A percentile compares a stretch with the other conserved stretches of the same genome.
phyloP scores from a whole-genome alignment of 2,888 invertebrate species.

The Cacoxenus indagator region DNA sequence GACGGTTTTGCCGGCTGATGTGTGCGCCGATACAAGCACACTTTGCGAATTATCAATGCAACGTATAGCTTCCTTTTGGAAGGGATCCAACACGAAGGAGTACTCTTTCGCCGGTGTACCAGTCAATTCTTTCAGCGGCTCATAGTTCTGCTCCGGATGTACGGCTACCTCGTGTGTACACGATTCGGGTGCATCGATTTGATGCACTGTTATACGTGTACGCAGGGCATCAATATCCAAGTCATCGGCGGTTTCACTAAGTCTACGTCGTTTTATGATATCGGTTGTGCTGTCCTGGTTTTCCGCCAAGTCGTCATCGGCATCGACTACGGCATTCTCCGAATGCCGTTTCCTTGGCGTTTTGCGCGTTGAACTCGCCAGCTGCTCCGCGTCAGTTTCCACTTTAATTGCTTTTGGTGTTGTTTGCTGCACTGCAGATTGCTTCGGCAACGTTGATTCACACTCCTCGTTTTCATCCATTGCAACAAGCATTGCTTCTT shows the following conservation, averaged over 20 bases:
- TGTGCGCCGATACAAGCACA: constrained; percentile 98
- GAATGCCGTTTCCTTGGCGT: constrained; percentile 32
- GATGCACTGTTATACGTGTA: constrained; percentile 88
- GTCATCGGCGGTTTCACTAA: constrained; percentile 5
- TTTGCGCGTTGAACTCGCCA: background rate
- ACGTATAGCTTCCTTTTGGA: constrained; percentile 95
- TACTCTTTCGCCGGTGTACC: constrained; percentile 91
- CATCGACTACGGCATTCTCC: constrained; percentile 21
- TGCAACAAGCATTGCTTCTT: no score
- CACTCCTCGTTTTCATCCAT: background rate
- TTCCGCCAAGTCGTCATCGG: constrained; percentile 19
- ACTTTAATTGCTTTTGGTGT: background rate
- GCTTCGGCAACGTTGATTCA: background rate
- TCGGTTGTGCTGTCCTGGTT: constrained; percentile 32
- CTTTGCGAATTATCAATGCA: constrained; percentile 99
- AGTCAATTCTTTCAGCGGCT: constrained; percentile 73
- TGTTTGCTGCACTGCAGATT: background rate
- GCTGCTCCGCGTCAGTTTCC: background rate
- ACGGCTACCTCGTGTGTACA: constrained; percentile 97
- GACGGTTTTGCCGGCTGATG: constrained; percentile 99
- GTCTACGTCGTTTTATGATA: background rate
- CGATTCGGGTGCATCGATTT: constrained; percentile 89
- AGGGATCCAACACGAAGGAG: constrained; percentile 95
- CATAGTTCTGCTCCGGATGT: constrained; percentile 88
- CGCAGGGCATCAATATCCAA: constrained; percentile 77